phyloP scores from a whole-genome alignment of 2,797 vertebrate species.

The Characodon lateralis region DNA sequence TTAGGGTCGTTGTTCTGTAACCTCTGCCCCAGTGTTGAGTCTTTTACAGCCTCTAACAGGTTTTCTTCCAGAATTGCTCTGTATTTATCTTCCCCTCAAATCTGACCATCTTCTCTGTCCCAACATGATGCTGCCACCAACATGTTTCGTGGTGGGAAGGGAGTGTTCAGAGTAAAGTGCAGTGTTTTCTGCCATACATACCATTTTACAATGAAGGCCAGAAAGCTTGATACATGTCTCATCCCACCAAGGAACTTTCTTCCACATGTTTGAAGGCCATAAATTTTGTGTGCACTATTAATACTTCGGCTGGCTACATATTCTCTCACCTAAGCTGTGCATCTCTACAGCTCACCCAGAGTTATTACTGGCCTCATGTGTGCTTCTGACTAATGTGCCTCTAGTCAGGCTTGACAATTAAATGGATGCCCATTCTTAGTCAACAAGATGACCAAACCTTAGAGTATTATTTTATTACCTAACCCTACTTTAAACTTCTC shows the following conservation, averaged over 20 bases:
- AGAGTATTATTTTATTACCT: neutral
- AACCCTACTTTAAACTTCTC: neutral
- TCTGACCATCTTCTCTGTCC: neutral
- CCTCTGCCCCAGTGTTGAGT: neutral
- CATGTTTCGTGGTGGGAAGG: neutral
- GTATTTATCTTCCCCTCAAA: neutral
- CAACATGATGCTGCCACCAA: neutral
- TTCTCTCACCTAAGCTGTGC: neutral
- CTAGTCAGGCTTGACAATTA: too few relatives aligned
- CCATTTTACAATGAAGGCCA: neutral
- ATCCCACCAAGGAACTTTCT: neutral
- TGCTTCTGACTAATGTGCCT: neutral
- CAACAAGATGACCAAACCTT: too few relatives aligned
- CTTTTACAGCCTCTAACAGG: neutral
- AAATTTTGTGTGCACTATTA: too few relatives aligned
- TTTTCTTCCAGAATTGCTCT: neutral
- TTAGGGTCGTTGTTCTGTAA: neutral
- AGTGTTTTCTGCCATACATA: neutral
- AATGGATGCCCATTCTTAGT: too few relatives aligned
- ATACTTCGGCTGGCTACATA: too few relatives aligned
- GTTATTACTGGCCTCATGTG: neutral
- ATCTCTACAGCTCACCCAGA: neutral
- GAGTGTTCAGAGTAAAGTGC: neutral
- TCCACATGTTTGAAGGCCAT: neutral
- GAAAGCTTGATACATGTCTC: neutral